Conservation (phyloP, 2,113 vertebrate species). For the Sturnus vulgaris region DNA sequence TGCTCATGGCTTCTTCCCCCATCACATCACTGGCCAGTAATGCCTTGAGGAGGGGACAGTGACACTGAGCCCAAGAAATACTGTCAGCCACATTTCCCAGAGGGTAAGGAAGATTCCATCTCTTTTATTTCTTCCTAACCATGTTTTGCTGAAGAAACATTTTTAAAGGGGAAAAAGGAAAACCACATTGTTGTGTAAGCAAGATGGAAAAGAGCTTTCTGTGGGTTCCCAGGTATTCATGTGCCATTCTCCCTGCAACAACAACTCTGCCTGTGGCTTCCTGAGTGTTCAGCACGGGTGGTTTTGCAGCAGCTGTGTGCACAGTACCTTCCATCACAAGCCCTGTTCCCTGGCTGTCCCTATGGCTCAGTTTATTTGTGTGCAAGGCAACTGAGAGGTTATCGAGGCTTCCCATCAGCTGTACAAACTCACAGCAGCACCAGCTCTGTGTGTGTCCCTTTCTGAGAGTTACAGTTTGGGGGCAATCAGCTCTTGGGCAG, state of each 20-base stretch:
- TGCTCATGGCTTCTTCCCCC: fast-evolving
- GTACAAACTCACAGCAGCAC: conserved; percentile 4
- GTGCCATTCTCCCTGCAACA: neutral
- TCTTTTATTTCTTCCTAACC: neutral
- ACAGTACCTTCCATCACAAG: neutral
- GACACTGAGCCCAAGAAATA: neutral
- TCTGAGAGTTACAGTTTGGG: neutral
- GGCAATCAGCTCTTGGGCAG: neutral
- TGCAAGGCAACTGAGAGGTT: neutral
- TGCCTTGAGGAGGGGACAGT: neutral
- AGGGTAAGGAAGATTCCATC: neutral
- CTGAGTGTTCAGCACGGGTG: neutral
- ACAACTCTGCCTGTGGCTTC: neutral
- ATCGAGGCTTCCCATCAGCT: conserved; percentile 19
- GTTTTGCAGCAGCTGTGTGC: conserved; percentile 19
- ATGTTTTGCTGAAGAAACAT: neutral
- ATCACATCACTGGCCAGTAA: neutral
- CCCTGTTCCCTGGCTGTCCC: neutral
- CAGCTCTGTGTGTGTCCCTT: neutral
- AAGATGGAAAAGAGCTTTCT: neutral
- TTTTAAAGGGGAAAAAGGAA: neutral
- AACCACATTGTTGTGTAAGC: neutral
- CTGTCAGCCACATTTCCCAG: neutral
- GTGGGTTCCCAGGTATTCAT: neutral
- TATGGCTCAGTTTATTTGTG: conserved; percentile 13